These are phyloP conservation scores for Morelia viridis DNA, from an alignment of 2,797 vertebrate genomes.

Conservation along the genomic window DNA sequence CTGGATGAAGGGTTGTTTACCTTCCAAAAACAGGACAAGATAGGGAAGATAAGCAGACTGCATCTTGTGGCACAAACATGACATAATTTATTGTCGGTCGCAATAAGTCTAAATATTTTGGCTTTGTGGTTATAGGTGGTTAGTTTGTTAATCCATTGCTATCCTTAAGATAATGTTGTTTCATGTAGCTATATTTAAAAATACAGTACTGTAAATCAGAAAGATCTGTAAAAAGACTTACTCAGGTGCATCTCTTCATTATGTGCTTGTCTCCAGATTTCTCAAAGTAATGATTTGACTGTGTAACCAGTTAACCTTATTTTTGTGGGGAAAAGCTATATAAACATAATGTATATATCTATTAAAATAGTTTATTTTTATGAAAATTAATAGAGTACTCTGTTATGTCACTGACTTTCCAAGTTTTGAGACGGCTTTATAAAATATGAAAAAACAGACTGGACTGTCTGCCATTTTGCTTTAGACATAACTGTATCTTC, in stretches of 20 bases:
- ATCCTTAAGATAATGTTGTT: slow-evolving; percentile 56
- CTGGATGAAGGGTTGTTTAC: background rate
- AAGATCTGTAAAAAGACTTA: slow-evolving; percentile 59
- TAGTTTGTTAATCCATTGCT: background rate
- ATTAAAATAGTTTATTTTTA: slow-evolving; percentile 79
- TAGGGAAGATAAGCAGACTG: background rate
- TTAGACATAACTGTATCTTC: background rate
- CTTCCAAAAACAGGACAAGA: background rate
- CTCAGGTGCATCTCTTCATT: slow-evolving; percentile 52
- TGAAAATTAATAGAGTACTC: slow-evolving; percentile 60
- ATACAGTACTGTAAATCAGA: slow-evolving; percentile 66
- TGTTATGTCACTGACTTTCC: slow-evolving; percentile 43
- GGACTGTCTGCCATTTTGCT: slow-evolving; percentile 12
- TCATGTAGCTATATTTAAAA: slow-evolving; percentile 60
- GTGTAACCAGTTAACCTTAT: slow-evolving; percentile 39
- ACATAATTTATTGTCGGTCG: slow-evolving; percentile 73
- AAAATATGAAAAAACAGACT: background rate
- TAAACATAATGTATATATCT: slow-evolving; percentile 74
- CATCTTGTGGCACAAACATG: background rate
- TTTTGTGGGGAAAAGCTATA: slow-evolving; percentile 54
- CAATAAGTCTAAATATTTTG: slow-evolving; percentile 40
- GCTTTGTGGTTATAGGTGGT: slow-evolving; percentile 34
- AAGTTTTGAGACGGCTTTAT: background rate
- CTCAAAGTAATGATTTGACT: slow-evolving; percentile 64
- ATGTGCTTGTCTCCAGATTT: slow-evolving; percentile 59